Conservation (phyloP, 2,113 vertebrate genomes). For the Micronycteris hirsuta region DNA sequence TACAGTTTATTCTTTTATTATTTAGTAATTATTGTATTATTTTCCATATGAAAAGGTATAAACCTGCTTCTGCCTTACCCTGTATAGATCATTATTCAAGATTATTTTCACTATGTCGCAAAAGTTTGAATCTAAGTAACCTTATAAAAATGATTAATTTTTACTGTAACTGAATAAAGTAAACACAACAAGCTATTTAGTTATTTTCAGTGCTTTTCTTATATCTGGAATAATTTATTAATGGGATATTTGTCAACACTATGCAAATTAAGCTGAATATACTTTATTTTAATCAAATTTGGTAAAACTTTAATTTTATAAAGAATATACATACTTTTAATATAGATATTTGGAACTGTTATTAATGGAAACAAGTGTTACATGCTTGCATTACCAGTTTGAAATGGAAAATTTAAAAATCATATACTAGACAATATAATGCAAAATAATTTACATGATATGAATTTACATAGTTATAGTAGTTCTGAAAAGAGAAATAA, state of each 20-base stretch:
- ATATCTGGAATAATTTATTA: background rate
- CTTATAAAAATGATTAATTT: background rate
- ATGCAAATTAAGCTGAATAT: background rate
- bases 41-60: background rate
- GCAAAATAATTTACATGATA: background rate
- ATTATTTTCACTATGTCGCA: background rate
- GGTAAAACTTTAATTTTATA: background rate
- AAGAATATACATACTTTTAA: background rate
- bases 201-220: background rate
- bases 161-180: background rate
- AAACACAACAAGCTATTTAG: background rate
- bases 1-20: background rate
- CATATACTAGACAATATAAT: background rate
- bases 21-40: background rate
- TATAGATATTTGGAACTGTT: background rate
- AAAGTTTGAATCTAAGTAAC: background rate
- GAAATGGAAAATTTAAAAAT: background rate
- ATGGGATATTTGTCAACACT: background rate
- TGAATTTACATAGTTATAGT: background rate
- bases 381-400: background rate
- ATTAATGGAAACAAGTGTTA: background rate
- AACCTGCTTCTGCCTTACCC: background rate
- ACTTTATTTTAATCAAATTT: background rate
- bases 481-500: background rate
- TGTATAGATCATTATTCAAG: background rate